phyloP scores from a whole-genome alignment of 2,888 invertebrate species.

The Cephus sareptanus region DNA sequence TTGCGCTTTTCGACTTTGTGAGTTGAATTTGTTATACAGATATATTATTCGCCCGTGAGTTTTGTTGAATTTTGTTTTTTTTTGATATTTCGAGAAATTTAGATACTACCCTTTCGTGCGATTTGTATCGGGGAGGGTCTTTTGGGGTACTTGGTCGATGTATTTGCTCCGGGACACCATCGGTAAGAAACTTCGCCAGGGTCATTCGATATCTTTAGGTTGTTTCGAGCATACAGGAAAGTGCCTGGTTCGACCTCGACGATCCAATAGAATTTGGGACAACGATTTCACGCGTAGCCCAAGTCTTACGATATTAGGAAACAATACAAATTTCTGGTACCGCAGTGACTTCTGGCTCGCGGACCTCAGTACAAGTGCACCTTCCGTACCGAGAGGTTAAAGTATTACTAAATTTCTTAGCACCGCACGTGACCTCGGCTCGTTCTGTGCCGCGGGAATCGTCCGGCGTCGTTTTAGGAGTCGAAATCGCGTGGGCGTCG shows the following conservation, averaged over 20 bases:
- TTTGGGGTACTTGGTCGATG: not conserved
- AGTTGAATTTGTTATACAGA: not conserved
- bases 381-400: not conserved
- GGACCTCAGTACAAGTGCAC: not conserved
- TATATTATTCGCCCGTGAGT: not conserved
- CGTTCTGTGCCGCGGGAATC: not conserved
- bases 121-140: not conserved
- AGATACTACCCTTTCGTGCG: not conserved
- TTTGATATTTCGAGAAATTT: not conserved
- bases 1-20: not conserved
- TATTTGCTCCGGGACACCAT: not conserved
- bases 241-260: not conserved
- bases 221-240: not conserved
- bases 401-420: not conserved
- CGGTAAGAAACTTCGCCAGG: not conserved
- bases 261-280: not conserved
- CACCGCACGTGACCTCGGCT: not conserved
- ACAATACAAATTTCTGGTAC: not conserved
- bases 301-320: not conserved
- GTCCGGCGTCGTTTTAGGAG: not conserved
- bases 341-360: not conserved
- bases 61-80: not conserved
- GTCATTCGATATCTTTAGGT: not conserved
- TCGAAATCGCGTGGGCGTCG: constrained; percentile 45
- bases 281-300: not conserved